A percentile compares a stretch with the other conserved stretches of the same genome.
Evolutionary conservation across 2,888 invertebrate species (phyloP).

Genomic region (Pyrochroa serraticornis): DNA sequence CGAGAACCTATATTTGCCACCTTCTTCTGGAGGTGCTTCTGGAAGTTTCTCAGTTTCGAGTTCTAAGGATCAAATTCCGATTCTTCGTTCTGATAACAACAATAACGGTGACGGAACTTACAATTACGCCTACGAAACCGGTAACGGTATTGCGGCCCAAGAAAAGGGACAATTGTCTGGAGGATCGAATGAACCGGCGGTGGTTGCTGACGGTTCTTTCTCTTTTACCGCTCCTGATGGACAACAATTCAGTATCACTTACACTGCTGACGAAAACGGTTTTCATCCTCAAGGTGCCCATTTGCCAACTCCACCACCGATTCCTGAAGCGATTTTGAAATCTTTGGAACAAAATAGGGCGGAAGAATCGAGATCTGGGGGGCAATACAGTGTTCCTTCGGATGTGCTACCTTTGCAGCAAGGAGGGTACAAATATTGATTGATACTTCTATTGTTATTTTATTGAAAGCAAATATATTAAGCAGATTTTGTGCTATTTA

Average conservation of each 20-base stretch:
- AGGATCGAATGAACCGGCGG: constrained; percentile 10
- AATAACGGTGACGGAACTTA: constrained; percentile 47
- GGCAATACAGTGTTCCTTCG: constrained; percentile 18
- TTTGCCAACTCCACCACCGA: background rate
- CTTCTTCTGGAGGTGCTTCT: too few relatives aligned
- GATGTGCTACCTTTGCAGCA: constrained; percentile 5
- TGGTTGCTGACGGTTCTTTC: constrained; percentile 33
- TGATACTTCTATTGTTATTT: background rate
- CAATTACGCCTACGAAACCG: constrained; percentile 35
- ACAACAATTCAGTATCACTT: constrained; percentile 27
- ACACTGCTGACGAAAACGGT: constrained; percentile 41
- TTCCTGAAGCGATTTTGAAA: constrained; percentile 11
- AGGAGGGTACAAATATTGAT: constrained; percentile 3
- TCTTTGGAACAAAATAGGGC: constrained; percentile 14
- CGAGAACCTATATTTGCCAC: constrained; percentile 41
- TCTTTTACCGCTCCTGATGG: constrained; percentile 37
- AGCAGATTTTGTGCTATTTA: too few relatives aligned
- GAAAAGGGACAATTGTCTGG: constrained; percentile 31
- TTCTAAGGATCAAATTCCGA: too few relatives aligned
- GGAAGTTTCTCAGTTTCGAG: too few relatives aligned
- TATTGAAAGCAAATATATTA: background rate
- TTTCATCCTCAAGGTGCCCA: constrained; percentile 41
- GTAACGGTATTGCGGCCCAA: constrained; percentile 33
- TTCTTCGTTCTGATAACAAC: constrained; percentile 34
- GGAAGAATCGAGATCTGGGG: constrained; percentile 28